Evolutionary conservation across 2,888 invertebrate species (phyloP), one percentile per base, ranked within the genome.

Genomic region (Lutraria lutraria): DNA sequence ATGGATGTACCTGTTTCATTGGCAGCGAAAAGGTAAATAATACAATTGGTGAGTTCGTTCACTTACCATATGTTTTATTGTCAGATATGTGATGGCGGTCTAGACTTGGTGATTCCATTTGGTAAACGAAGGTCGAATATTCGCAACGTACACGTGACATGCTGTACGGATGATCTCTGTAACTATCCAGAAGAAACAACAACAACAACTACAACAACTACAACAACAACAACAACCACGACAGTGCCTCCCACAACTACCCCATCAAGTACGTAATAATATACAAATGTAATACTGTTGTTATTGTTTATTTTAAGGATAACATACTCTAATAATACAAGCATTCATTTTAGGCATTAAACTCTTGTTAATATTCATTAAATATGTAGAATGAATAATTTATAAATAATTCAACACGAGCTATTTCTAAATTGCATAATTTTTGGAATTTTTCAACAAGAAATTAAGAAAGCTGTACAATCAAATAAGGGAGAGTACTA

Each of bases 101-200:
- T 68, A 16, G 90, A 86, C 0, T 56, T 92, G 0, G 31, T 72
- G 21, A 88, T 92, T 76, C 89, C 89, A 16, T 90, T 92, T 53
- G 92, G 92, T 2, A 89, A 81, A 25, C 82, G 90, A 29, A 83
- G 56, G 43, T 29, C 83, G 0, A 56, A 85, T 52, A 82, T 89
- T 81, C 90, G 92, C 85, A 90, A 90, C 31, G 76, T 92, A 21
- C 31, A 60, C 16, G 54, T 83, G 31, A 81, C 86, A 4, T 92
- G 90, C 53, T 92, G 92, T 60, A 19, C 31, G 4, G 81, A 81
- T 1, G 92, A 92, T 81, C 68, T 87, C 60, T 92, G 92, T n/a
- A 92, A 92, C 76, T 90, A 87, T 80, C 92, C 90, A 19, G 31
- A 83, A 8, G 1, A 21, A 8, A 53, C 52, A 56, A 34, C 31